A percentile compares a stretch with the other conserved stretches of the same genome.
These are phyloP conservation scores for Diachrysia chrysitis DNA, from an alignment of 2,888 invertebrate species.

Conservation along the genomic window DNA sequence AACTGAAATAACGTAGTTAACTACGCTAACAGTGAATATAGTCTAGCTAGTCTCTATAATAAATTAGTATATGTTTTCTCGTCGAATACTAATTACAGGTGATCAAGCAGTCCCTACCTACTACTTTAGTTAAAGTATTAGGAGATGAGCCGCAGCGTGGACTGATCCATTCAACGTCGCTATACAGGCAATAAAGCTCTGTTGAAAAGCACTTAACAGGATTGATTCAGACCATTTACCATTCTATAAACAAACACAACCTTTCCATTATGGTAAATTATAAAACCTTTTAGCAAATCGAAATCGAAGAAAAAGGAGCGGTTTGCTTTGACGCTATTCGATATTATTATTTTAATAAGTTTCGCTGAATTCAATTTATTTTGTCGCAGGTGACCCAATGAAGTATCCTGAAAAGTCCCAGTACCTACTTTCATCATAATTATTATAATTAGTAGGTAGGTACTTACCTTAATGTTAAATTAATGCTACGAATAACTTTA, in stretches of 20 bases:
- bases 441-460: too few species aligned
- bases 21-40: not conserved
- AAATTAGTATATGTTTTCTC: not conserved
- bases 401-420: not conserved
- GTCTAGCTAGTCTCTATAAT: not conserved
- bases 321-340: conserved; percentile 66
- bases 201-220: conserved; percentile 88
- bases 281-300: conserved; percentile 86
- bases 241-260: conserved; percentile 88
- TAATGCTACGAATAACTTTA: too few species aligned
- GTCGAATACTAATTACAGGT: conserved; percentile 2
- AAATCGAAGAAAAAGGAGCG: conserved; percentile 73
- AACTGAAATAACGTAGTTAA: not conserved
- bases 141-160: conserved; percentile 55
- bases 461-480: too few species aligned
- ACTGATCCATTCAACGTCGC: conserved; percentile 77
- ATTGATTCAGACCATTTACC: conserved; percentile 89
- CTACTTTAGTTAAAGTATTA: conserved; percentile 40
- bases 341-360: conserved; percentile 61
- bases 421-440: too few species aligned
- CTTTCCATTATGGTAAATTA: conserved; percentile 88
- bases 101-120: conserved; percentile 42
- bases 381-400: not conserved
- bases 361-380: conserved; percentile 36
- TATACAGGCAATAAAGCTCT: conserved; percentile 87